A percentile compares a stretch with the other conserved stretches of the same genome.
phyloP scores from a whole-genome alignment of 2,113 vertebrate genomes.

The Rostratula benghalensis region DNA sequence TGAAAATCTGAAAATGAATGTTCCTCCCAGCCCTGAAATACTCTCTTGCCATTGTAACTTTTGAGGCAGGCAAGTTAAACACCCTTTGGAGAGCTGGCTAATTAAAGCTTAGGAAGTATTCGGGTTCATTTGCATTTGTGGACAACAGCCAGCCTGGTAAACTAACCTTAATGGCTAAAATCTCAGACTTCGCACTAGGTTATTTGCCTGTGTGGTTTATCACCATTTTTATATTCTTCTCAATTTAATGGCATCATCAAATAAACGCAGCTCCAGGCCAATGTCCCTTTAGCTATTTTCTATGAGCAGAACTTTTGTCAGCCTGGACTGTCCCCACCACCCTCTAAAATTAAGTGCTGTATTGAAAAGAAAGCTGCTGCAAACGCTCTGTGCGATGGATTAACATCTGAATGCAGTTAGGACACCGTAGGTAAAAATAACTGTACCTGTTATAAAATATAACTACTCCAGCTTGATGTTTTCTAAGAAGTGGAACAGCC shows the following conservation, averaged over 20 bases:
- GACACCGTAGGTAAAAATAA: neutral
- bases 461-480: neutral
- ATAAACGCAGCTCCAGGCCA: neutral
- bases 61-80: constrained; percentile 1
- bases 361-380: neutral
- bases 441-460: neutral
- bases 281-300: neutral
- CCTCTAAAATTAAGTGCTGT: neutral
- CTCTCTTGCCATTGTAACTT: neutral
- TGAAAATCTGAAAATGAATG: neutral
- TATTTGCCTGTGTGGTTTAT: constrained; percentile 45
- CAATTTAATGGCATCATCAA: constrained; percentile 49
- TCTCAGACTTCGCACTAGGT: constrained; percentile 13
- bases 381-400: neutral
- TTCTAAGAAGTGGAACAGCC: neutral
- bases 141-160: constrained; percentile 22
- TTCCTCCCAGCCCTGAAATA: neutral
- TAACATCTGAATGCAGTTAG: neutral
- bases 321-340: neutral
- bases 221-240: constrained; percentile 57
- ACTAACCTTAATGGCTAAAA: constrained; percentile 30
- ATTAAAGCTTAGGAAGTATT: constrained; percentile 35
- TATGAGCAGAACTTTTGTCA: neutral
- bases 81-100: constrained; percentile 40
- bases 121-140: constrained; percentile 35